Evolutionary conservation across 2,113 vertebrate genomes (phyloP).

Genomic region (Saimiri boliviensis): DNA sequence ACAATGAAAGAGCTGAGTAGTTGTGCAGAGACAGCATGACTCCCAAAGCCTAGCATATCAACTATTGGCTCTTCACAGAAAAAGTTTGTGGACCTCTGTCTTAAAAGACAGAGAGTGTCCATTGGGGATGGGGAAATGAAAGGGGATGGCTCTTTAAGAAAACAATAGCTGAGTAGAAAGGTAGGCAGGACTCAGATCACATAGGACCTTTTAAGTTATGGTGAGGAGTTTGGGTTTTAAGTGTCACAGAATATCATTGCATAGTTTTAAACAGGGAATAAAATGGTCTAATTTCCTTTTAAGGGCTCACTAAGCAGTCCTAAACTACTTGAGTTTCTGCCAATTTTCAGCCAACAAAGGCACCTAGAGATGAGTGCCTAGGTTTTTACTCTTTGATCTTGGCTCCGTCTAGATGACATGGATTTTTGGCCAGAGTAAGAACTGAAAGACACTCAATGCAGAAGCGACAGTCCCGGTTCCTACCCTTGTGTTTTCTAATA

Average conservation of each 20-base stretch:
- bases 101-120: background rate
- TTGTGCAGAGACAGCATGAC: background rate
- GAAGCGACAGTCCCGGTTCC: background rate
- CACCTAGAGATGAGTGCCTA: background rate
- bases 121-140: background rate
- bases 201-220: background rate
- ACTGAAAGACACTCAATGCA: background rate
- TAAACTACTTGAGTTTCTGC: background rate
- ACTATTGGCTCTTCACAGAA: background rate
- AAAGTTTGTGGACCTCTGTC: background rate
- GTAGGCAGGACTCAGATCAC: background rate
- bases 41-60: background rate
- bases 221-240: background rate
- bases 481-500: background rate
- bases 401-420: background rate
- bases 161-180: background rate
- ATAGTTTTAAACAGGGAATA: background rate
- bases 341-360: slow-evolving; percentile 3
- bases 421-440: background rate
- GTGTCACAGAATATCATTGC: background rate
- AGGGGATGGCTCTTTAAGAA: background rate
- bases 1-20: background rate
- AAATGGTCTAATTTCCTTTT: background rate
- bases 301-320: background rate
- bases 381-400: background rate